Evolutionary conservation across 2,797 vertebrate genomes (phyloP).

Genomic region (Yasuhikotakia modesta): DNA sequence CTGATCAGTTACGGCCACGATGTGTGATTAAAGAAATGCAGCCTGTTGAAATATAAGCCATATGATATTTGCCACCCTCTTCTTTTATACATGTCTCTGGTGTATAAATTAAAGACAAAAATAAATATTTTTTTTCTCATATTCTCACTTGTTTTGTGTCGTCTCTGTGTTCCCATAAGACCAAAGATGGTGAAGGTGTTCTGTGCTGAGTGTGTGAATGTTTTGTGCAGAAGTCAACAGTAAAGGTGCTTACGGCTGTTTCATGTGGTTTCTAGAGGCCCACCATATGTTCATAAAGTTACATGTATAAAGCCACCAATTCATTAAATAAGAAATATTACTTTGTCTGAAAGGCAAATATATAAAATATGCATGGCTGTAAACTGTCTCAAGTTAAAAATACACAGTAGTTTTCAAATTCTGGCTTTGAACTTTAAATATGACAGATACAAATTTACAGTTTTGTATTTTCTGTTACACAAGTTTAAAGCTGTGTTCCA

Average conservation of each 20-base stretch:
- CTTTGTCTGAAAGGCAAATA: no score
- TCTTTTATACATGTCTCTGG: background rate
- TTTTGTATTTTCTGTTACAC: no score
- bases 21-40: background rate
- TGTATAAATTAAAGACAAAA: conserved; percentile 29
- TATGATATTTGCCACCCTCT: background rate
- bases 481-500: no score
- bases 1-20: background rate
- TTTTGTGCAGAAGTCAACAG: background rate
- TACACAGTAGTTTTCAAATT: no score
- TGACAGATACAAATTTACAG: no score
- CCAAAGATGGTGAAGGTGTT: background rate
- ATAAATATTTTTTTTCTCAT: conserved; percentile 12
- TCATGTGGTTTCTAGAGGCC: background rate
- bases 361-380: no score
- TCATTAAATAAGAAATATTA: no score
- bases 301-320: no score
- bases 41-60: background rate
- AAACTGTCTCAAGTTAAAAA: no score
- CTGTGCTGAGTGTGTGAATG: background rate
- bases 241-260: background rate
- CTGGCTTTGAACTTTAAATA: no score
- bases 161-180: background rate
- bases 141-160: background rate
- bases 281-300: background rate